Percentiles rank a stretch among this genome's conserved stretches.
These are phyloP conservation scores for Suricata suricatta DNA, from an alignment of 2,113 vertebrate species.

Conservation along the genomic window DNA sequence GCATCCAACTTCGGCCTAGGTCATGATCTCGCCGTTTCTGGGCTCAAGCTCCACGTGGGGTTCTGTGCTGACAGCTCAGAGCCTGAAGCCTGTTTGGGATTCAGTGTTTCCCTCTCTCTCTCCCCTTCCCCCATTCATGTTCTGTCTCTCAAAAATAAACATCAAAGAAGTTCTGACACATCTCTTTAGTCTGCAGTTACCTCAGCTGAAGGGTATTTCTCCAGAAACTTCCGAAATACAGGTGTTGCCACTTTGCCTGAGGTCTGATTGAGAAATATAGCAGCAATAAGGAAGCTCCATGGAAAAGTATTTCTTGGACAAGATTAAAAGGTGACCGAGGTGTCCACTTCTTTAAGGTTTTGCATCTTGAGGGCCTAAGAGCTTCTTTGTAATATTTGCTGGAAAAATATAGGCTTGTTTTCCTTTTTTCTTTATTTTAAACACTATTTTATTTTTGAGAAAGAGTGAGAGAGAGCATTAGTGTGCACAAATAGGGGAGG, in stretches of 20 bases:
- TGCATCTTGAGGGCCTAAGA: constrained; percentile 90
- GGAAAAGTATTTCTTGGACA: constrained; percentile 96
- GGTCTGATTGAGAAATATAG: constrained; percentile 97
- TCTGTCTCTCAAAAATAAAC: too few species aligned
- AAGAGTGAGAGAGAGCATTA: too few species aligned
- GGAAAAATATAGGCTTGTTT: constrained; percentile 94
- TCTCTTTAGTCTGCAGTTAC: constrained; percentile 89
- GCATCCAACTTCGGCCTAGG: too few species aligned
- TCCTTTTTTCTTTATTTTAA: constrained; percentile 84
- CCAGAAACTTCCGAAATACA: constrained; percentile 94
- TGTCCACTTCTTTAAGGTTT: constrained; percentile 95
- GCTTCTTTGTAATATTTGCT: constrained; percentile 86
- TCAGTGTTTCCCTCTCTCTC: too few species aligned
- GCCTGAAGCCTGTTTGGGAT: too few species aligned
- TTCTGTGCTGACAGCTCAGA: too few species aligned
- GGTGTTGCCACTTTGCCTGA: constrained; percentile 95
- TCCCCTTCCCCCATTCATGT: too few species aligned
- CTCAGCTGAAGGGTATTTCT: constrained; percentile 92
- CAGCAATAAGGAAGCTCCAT: constrained; percentile 96
- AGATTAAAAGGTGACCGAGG: constrained; percentile 96
- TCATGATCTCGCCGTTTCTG: too few species aligned
- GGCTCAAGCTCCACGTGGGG: too few species aligned
- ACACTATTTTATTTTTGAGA: too few species aligned
- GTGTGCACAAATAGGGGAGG: too few species aligned
- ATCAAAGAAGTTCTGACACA: constrained; percentile 88